These are phyloP conservation scores for Perdix hodgsoniae DNA, from an alignment of 2,797 vertebrate species.

Conservation along the genomic window DNA sequence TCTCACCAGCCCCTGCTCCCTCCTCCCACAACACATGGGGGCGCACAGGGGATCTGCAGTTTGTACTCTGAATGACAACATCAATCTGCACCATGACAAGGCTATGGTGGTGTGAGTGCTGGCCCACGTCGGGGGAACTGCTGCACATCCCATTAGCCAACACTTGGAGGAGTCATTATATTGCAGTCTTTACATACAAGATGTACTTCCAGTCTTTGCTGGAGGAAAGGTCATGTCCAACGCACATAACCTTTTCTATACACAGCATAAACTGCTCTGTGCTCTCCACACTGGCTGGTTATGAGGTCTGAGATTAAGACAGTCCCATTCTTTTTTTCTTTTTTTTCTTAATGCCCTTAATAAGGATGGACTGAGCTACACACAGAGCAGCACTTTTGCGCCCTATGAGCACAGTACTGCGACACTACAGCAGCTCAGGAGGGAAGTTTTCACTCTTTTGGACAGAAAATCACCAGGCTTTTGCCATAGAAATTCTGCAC, in stretches of 20 bases:
- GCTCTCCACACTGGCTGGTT: background rate
- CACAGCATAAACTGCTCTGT: background rate
- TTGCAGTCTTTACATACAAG: accelerated
- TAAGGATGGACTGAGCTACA: background rate
- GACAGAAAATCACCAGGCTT: background rate
- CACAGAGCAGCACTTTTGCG: accelerated
- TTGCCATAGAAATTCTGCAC: background rate
- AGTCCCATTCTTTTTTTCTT: background rate
- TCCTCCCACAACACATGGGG: background rate
- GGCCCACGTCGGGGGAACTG: background rate
- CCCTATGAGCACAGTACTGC: background rate
- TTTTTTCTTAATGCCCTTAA: background rate
- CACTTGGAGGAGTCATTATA: background rate
- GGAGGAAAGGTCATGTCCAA: background rate
- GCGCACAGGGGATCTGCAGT: background rate
- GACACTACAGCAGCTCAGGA: background rate
- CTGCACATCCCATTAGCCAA: background rate
- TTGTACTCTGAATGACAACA: background rate
- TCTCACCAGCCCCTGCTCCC: background rate
- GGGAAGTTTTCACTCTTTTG: background rate
- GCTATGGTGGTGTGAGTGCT: background rate
- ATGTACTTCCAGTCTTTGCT: background rate
- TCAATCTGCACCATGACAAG: background rate
- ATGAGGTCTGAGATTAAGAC: accelerated
- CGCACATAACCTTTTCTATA: accelerated